Percentiles rank a stretch among this genome's conserved stretches.
These are phyloP conservation scores for Timandra comae DNA, from an alignment of 2,888 invertebrate species.

Conservation along the genomic window DNA sequence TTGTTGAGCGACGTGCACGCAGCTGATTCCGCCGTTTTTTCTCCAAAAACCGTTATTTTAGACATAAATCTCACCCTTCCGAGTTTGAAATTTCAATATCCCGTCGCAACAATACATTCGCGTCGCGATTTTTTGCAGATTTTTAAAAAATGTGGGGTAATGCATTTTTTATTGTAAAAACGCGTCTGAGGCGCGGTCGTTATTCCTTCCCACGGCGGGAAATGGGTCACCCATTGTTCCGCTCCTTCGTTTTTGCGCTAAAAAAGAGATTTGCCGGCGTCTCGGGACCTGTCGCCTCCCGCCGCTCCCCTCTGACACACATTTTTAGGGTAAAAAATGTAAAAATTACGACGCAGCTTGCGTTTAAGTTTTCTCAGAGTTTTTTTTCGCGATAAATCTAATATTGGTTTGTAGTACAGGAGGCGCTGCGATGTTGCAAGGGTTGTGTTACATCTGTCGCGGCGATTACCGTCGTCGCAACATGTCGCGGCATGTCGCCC, in stretches of 20 bases:
- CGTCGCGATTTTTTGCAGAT: constrained; percentile 52
- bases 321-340: constrained; percentile 70
- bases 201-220: constrained; percentile 76
- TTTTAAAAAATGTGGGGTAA: constrained; percentile 73
- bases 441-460: constrained; percentile 50
- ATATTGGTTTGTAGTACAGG: constrained; percentile 56
- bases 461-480: constrained; percentile 35
- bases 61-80: constrained; percentile 74
- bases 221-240: constrained; percentile 73
- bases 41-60: constrained; percentile 70
- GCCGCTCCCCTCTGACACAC: constrained; percentile 64
- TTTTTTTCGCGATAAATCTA: constrained; percentile 53
- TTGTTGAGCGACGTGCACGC: constrained; percentile 31
- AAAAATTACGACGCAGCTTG: constrained; percentile 69
- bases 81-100: constrained; percentile 62
- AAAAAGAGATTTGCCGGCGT: constrained; percentile 65
- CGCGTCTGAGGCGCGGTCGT: constrained; percentile 56
- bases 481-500: constrained; percentile 13
- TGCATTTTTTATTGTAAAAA: constrained; percentile 70
- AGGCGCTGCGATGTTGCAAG: constrained; percentile 42
- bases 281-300: constrained; percentile 54
- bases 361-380: constrained; percentile 64
- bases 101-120: constrained; percentile 55
- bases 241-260: constrained; percentile 64
- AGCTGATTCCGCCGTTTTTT: constrained; percentile 64